Evolutionary conservation across 2,113 vertebrate species (phyloP).

Genomic region (Collichthys lucidus): DNA sequence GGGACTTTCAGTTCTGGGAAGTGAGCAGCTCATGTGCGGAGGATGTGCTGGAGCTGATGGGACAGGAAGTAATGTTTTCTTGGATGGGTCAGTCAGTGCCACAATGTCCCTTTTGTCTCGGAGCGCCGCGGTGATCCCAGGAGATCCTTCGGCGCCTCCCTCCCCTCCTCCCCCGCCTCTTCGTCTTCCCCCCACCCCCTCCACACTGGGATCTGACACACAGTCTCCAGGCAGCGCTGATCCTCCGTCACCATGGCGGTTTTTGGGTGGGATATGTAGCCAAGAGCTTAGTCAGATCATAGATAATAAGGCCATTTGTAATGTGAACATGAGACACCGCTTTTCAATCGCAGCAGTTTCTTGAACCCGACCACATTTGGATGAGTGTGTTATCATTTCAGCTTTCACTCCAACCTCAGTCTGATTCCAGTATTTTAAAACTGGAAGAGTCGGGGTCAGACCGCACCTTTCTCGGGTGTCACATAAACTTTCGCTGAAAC

Average conservation of each 20-base stretch:
- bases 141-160: conserved; percentile 53
- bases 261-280: conserved; percentile 44
- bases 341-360: conserved; percentile 25
- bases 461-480: not conserved
- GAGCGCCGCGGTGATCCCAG: conserved; percentile 62
- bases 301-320: conserved; percentile 55
- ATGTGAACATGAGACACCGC: conserved; percentile 31
- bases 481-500: not conserved
- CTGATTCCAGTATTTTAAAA: not conserved
- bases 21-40: conserved; percentile 52
- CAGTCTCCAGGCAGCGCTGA: conserved; percentile 60
- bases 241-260: conserved; percentile 40
- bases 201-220: conserved; percentile 62
- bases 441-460: conserved; percentile 1
- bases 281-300: conserved; percentile 56
- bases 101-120: conserved; percentile 77
- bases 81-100: conserved; percentile 66
- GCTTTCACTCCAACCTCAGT: not conserved
- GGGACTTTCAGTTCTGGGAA: conserved; percentile 65
- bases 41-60: conserved; percentile 67
- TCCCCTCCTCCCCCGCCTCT: not conserved
- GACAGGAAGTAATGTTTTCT: conserved; percentile 74
- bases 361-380: conserved; percentile 13
- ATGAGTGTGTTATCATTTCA: not conserved
- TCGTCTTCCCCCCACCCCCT: conserved; percentile 11